Evolutionary conservation across 1,140 invertebrate species (phyloP), one percentile per base, ranked within the genome.

Genomic region (Drosophila watanabei): DNA sequence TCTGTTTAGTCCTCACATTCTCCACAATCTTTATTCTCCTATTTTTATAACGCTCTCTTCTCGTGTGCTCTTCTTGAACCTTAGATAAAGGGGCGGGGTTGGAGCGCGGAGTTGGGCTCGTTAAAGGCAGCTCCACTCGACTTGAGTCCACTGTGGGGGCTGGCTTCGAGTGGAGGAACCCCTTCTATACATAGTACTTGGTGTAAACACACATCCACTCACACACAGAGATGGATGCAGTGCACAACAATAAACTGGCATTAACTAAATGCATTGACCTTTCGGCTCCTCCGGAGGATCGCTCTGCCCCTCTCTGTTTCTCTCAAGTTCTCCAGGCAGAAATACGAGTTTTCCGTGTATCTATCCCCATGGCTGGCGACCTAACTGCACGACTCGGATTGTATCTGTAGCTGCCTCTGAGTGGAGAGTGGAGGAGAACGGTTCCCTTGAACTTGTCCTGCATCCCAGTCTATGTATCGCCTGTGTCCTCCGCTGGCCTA

Each of bases 211-310:
- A 28, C 46, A 49, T 6, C 28, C 20, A 82, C 49, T 75, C 62
- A 66, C 39, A 41, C 39, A n/a, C 16, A n/a, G 39, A 39, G 35
- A 62, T 66, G 49, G 16, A 51, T 51, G 46, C 35, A 70, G 62
- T 48, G 52, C 49, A 60, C 57, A 71, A 60, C 57, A 71, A 68
- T 71, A 43, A 60, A 37, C 64, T 46, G 64, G 56, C 64, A 89
- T 89, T 89, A 89, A 89, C 85, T 89, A 90, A 90, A 90, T 86
- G 87, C 86, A 90, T 90, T 90, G 86, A 90, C 86, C 86, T 90
- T 80, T 86, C 71, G 49, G 66, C 76, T 82, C 51, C 65, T 33
- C 37, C 70, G 28, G 41, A 71, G 68, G 49, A 71, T 68, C 35
- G 20, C 35, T 46, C 78, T 80, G 63, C 63, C 68, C 82, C 76